Evolutionary conservation across 2,888 invertebrate genomes (phyloP).

Genomic region (Cephus runcator): DNA sequence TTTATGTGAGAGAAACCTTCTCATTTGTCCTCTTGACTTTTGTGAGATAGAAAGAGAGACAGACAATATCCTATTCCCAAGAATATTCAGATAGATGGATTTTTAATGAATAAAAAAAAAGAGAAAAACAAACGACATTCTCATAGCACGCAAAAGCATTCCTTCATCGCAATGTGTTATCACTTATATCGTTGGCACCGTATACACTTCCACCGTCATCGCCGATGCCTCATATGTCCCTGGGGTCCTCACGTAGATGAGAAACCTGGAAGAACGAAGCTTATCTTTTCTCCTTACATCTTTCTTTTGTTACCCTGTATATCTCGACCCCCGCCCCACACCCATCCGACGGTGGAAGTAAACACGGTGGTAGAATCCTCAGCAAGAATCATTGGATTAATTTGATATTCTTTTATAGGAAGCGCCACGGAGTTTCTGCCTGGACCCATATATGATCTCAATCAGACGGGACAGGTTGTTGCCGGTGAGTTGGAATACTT

Average conservation of each 20-base stretch:
- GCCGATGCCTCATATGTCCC: neutral
- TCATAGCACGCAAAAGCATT: neutral
- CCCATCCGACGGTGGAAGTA: slow-evolving; percentile 39
- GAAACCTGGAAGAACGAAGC: neutral
- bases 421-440: slow-evolving; percentile 70
- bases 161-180: neutral
- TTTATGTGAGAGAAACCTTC: neutral
- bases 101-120: neutral
- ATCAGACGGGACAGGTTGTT: slow-evolving; percentile 87
- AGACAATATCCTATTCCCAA: neutral
- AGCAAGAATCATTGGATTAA: slow-evolving; percentile 37
- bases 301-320: slow-evolving; percentile 29
- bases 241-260: neutral
- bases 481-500: slow-evolving; percentile 70
- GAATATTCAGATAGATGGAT: neutral
- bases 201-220: neutral
- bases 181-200: neutral
- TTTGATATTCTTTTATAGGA: slow-evolving; percentile 60
- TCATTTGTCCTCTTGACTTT: neutral
- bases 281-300: neutral
- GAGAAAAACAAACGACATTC: neutral
- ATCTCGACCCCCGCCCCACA: slow-evolving; percentile 10
- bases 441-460: slow-evolving; percentile 83
- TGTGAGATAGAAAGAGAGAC: neutral
- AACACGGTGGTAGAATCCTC: slow-evolving; percentile 30